phyloP scores from a whole-genome alignment of 2,797 vertebrate species.

The Karalla daura region DNA sequence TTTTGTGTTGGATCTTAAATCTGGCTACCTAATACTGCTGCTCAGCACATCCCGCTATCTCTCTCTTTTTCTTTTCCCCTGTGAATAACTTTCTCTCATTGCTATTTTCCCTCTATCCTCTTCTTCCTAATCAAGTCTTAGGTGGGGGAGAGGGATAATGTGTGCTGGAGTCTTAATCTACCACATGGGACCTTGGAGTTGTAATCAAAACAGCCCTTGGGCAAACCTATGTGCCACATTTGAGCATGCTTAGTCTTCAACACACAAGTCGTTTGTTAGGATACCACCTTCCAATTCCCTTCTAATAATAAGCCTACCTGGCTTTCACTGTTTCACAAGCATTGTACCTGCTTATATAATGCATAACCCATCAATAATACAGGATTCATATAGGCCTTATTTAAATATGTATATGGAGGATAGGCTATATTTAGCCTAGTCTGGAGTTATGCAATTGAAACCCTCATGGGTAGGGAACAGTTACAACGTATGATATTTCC shows the following conservation, averaged over 20 bases:
- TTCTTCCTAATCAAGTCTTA: slow-evolving; percentile 49
- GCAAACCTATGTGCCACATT: slow-evolving; percentile 51
- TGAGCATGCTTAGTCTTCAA: slow-evolving; percentile 50
- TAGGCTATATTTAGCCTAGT: slow-evolving; percentile 76
- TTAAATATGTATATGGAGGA: slow-evolving; percentile 78
- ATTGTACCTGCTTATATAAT: slow-evolving; percentile 65
- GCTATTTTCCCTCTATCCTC: slow-evolving; percentile 16
- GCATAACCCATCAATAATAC: slow-evolving; percentile 75
- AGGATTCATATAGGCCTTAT: slow-evolving; percentile 74
- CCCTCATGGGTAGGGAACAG: slow-evolving; percentile 42
- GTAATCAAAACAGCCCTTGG: slow-evolving; percentile 71
- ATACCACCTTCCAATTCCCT: slow-evolving; percentile 2
- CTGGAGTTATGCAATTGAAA: slow-evolving; percentile 73
- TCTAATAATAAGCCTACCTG: slow-evolving; percentile 33
- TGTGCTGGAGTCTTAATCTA: slow-evolving; percentile 67
- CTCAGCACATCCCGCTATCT: slow-evolving; percentile 4
- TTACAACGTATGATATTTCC: slow-evolving; percentile 53
- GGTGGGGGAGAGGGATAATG: slow-evolving; percentile 55
- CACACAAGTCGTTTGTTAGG: slow-evolving; percentile 31
- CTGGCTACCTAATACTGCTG: background rate
- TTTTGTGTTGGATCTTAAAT: slow-evolving; percentile 38
- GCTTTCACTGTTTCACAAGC: slow-evolving; percentile 37
- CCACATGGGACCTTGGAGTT: slow-evolving; percentile 66
- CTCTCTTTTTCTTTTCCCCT: slow-evolving; percentile 10
- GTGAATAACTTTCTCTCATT: slow-evolving; percentile 32